These are phyloP conservation scores for Hippocampus abdominalis DNA, from an alignment of 2,113 vertebrate species.

Conservation along the genomic window DNA sequence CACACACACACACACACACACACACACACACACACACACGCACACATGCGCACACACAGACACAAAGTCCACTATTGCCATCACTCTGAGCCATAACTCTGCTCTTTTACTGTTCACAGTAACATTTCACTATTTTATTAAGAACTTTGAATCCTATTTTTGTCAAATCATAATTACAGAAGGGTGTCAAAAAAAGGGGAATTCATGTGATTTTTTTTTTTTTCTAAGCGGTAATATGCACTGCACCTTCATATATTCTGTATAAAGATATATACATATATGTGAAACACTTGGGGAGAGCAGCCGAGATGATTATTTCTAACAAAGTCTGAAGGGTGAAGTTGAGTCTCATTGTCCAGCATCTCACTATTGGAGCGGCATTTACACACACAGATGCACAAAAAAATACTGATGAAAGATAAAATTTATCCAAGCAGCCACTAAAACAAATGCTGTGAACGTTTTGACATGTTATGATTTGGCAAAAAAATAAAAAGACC, in stretches of 20 bases:
- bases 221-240: conserved; percentile 52
- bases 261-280: conserved; percentile 71
- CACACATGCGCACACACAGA: conserved; percentile 8
- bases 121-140: conserved; percentile 82
- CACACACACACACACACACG: conserved; percentile 23
- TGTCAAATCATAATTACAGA: conserved; percentile 70
- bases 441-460: background rate
- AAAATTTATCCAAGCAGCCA: background rate
- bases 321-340: conserved; percentile 41
- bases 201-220: conserved; percentile 20
- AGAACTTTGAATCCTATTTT: conserved; percentile 51
- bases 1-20: conserved; percentile 31
- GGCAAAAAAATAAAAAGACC: background rate
- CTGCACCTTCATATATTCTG: conserved; percentile 61
- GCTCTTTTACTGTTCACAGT: conserved; percentile 56
- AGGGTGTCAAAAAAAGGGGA: conserved; percentile 4
- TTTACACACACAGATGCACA: conserved; percentile 16
- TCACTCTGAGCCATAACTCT: conserved; percentile 68
- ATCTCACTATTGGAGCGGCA: conserved; percentile 22
- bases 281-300: conserved; percentile 64
- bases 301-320: conserved; percentile 51
- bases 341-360: conserved; percentile 32
- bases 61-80: conserved; percentile 39
- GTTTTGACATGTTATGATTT: background rate
- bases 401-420: background rate